Base-by-base conservation (phyloP, 2,888 invertebrate species). In the Lithophane ornitopus region DNA sequence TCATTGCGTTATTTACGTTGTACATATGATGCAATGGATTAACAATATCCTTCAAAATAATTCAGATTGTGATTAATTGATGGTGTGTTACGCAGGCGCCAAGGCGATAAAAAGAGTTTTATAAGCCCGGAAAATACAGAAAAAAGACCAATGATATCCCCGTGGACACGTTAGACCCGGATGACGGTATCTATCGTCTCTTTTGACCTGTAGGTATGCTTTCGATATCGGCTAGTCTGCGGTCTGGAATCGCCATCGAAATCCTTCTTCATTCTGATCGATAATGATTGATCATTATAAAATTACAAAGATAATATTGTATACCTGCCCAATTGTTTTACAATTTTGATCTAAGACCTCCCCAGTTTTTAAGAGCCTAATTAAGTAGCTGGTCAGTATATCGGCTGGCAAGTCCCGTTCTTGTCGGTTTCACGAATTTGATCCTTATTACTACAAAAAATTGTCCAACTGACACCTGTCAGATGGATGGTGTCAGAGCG, bases 291-390 rank as follows among this genome's bases (percentile, higher is more conserved):
- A 65, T 63, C 16, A 9, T 61, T 44, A 76, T 44, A 52, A n/a
- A 59, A 26, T 66, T 44, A 44, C 34, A 54, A 63, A 56, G 26
- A 26, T 75, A 76, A 49, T 56, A 41, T 63, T 39, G 39, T 63
- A 22, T 54, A n/a, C 39, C 62, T 54, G 19, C 39, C 62, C 46
- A 65, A 77, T 66, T 26, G 6, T 59, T 76, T 76, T 52, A 76
- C 26, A 52, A 52, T 66, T 59, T 52, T 52, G 16, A 44, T 66
- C 8, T 77, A 76, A 59, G 65, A 65, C 28, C 26, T 6, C 14
- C 41, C 41, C 22, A 7, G 3, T 16, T 49, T 58, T 28, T 22
- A 7, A 26, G 26, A 22, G 49, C 26, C 34, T 49, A 22, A 2
- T 58, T 52, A 59, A 49, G 19, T 58, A 49, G 26, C 41, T 34